phyloP scores from a whole-genome alignment of 2,888 invertebrate species.

The Fragum whitleyi region DNA sequence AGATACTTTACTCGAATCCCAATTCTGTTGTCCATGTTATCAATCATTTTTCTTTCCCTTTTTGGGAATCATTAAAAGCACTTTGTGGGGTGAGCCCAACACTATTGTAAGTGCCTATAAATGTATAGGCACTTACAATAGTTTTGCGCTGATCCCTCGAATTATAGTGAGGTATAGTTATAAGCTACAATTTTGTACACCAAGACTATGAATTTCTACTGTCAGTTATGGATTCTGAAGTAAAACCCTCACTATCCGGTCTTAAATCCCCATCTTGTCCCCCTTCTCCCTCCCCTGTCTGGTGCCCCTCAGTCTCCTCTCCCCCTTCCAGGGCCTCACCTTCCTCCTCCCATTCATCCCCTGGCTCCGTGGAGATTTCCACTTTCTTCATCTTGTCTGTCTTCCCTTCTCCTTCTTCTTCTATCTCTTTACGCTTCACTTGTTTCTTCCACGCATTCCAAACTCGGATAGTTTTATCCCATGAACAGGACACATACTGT shows the following conservation, averaged over 20 bases:
- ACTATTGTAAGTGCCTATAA: no score
- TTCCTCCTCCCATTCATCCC: slow-evolving; percentile 65
- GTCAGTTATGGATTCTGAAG: slow-evolving; percentile 12
- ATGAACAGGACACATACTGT: slow-evolving; percentile 84
- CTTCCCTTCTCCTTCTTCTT: slow-evolving; percentile 52
- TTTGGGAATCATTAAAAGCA: no score
- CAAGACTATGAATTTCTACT: slow-evolving; percentile 9
- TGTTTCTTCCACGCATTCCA: slow-evolving; percentile 84
- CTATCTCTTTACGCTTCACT: slow-evolving; percentile 51
- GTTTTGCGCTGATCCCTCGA: no score
- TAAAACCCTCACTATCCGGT: not conserved
- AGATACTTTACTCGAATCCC: no score
- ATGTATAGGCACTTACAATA: no score
- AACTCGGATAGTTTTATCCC: slow-evolving; percentile 84
- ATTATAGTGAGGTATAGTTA: no score
- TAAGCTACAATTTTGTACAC: no score
- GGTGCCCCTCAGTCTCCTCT: slow-evolving; percentile 26
- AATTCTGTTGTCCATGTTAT: no score
- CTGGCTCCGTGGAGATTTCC: slow-evolving; percentile 62
- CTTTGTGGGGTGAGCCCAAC: no score
- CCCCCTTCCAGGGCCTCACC: slow-evolving; percentile 39
- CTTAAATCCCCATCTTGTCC: not conserved
- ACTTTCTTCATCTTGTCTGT: slow-evolving; percentile 67
- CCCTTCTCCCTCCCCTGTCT: slow-evolving; percentile 8
- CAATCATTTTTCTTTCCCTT: no score